Evolutionary conservation across 30 jellyfish, hydroid and myxozoan species (phyloP).

Genomic region (Clytia hemisphaerica): DNA sequence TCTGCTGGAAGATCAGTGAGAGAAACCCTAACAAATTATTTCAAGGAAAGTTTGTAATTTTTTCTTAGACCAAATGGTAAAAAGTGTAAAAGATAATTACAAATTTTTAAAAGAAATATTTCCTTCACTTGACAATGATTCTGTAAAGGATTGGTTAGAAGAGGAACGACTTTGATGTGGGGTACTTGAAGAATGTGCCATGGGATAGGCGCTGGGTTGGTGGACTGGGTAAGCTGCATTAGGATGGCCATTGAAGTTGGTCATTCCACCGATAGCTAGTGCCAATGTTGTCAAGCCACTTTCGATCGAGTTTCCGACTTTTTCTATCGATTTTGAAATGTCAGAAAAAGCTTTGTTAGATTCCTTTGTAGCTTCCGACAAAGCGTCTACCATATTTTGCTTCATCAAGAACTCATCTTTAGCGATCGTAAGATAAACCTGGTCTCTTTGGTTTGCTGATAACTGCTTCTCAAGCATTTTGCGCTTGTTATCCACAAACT

Average conservation of each 20-base stretch:
- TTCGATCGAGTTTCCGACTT: neutral
- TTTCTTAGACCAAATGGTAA: too few species aligned
- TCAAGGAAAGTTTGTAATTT: conserved; percentile 19
- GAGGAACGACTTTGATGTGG: too few species aligned
- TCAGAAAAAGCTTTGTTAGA: neutral
- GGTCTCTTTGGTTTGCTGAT: neutral
- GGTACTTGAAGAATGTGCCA: too few species aligned
- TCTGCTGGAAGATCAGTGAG: conserved; percentile 4
- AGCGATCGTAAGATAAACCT: neutral
- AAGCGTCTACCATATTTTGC: neutral
- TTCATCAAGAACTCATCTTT: neutral
- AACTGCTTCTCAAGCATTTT: neutral
- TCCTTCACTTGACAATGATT: too few species aligned
- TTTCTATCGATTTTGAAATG: neutral
- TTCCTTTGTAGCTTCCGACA: neutral
- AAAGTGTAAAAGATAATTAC: too few species aligned
- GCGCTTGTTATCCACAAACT: neutral
- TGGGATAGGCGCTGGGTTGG: too few species aligned
- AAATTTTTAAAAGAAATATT: too few species aligned
- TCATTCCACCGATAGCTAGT: neutral
- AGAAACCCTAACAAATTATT: conserved; percentile 1
- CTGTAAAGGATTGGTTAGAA: too few species aligned
- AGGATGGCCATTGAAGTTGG: too few species aligned
- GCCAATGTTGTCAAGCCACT: neutral
- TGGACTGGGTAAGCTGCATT: too few species aligned